These are phyloP conservation scores for Hanleya hanleyi DNA, from an alignment of 2,888 invertebrate species.

Conservation along the genomic window DNA sequence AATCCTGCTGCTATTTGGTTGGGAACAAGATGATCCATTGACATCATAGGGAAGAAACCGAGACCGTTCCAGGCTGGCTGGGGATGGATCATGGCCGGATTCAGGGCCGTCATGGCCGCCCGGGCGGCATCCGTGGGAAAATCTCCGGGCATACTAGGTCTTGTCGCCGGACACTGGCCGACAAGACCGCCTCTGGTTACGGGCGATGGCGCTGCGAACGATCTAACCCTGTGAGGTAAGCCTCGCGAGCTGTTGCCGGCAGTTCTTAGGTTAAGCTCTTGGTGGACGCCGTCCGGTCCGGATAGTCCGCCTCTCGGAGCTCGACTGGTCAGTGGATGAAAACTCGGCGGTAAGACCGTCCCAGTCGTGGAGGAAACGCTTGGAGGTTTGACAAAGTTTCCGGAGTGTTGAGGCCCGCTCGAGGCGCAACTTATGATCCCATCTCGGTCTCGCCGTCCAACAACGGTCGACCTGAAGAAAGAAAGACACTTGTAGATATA, in stretches of 20 bases:
- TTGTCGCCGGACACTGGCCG: not conserved
- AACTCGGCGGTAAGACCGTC: not conserved
- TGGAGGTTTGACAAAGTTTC: not conserved
- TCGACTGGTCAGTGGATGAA: not conserved
- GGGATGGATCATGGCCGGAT: not conserved
- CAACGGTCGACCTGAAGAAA: no score
- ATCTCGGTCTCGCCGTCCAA: no score
- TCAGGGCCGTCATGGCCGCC: not conserved
- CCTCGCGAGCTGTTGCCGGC: not conserved
- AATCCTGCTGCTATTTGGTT: not conserved
- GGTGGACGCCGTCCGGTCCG: no score
- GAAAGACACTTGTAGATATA: no score
- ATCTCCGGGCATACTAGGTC: not conserved
- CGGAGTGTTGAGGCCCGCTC: no score
- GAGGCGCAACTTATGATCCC: no score
- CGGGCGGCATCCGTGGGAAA: not conserved
- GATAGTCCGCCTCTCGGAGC: not conserved
- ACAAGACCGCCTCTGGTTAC: not conserved
- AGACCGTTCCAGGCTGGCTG: not conserved
- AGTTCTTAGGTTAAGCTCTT: no score
- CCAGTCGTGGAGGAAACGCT: not conserved
- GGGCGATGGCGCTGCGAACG: not conserved
- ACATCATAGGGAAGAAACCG: not conserved
- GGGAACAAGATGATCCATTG: not conserved
- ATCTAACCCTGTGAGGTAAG: not conserved